phyloP scores from a whole-genome alignment of 2,888 invertebrate species.

The Nomada goodeniana region DNA sequence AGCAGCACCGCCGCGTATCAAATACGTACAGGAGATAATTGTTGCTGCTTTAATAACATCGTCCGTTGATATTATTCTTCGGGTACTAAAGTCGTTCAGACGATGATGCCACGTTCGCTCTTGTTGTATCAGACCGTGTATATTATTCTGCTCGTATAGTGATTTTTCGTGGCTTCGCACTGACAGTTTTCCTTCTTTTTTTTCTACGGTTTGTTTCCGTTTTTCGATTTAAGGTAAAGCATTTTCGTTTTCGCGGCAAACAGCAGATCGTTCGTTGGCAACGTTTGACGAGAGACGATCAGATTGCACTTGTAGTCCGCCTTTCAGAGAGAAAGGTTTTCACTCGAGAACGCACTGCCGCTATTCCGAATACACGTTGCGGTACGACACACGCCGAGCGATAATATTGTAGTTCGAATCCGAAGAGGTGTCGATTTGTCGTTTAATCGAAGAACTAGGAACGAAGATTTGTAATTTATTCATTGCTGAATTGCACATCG shows the following conservation, averaged over 20 bases:
- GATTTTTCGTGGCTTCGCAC: slow-evolving; percentile 35
- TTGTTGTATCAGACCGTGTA: slow-evolving; percentile 38
- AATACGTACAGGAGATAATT: slow-evolving; percentile 12
- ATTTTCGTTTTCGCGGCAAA: background rate
- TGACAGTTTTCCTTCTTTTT: slow-evolving; percentile 12
- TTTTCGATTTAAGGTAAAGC: background rate
- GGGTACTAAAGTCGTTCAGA: slow-evolving; percentile 32
- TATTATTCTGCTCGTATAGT: slow-evolving; percentile 14
- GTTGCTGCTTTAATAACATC: slow-evolving; percentile 67
- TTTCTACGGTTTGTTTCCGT: too few relatives aligned
- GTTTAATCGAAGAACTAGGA: background rate
- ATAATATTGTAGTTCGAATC: background rate
- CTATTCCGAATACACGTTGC: background rate
- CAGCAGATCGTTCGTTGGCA: slow-evolving; percentile 6
- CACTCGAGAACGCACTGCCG: background rate
- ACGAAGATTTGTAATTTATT: slow-evolving; percentile 35
- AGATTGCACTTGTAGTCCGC: background rate
- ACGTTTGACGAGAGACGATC: slow-evolving; percentile 18
- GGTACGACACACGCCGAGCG: background rate
- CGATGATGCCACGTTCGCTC: slow-evolving; percentile 35
- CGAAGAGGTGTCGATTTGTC: slow-evolving; percentile 17
- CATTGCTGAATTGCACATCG: background rate
- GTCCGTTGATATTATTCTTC: slow-evolving; percentile 62
- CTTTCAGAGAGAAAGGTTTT: slow-evolving; percentile 3
- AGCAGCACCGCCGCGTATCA: slow-evolving; percentile 47